These are phyloP conservation scores for Calliopum simillimum DNA, from an alignment of 2,888 invertebrate genomes.

Conservation along the genomic window DNA sequence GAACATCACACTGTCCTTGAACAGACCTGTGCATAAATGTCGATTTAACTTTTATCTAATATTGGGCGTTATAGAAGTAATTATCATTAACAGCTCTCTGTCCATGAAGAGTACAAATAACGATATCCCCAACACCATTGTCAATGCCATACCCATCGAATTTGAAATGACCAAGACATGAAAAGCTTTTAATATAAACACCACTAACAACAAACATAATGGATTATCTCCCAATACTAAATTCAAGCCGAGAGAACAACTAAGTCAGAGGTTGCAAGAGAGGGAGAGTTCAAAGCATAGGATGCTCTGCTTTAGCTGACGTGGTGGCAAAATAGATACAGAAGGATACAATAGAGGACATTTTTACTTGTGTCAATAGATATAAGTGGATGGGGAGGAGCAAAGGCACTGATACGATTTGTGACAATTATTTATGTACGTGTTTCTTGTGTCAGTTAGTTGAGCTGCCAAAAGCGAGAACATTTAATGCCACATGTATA, in stretches of 20 bases:
- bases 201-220: neutral
- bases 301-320: neutral
- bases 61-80: constrained; percentile 46
- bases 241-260: neutral
- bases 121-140: constrained; percentile 26
- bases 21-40: neutral
- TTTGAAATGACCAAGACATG: constrained; percentile 21
- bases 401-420: constrained; percentile 19
- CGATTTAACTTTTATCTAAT: neutral
- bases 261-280: neutral
- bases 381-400: neutral
- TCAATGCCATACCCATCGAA: neutral
- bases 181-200: constrained; percentile 20
- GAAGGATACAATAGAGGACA: too few species aligned
- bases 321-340: neutral
- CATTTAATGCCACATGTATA: constrained; percentile 2
- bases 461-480: neutral
- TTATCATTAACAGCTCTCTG: constrained; percentile 54
- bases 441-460: constrained; percentile 27
- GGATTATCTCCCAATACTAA: constrained; percentile 6
- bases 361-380: too few species aligned
- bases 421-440: constrained; percentile 50
- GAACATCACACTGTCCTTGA: constrained; percentile 11
- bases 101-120: constrained; percentile 23
- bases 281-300: neutral